Evolutionary conservation across 2,888 invertebrate genomes (phyloP).

Genomic region (Drosophila nigricruria): DNA sequence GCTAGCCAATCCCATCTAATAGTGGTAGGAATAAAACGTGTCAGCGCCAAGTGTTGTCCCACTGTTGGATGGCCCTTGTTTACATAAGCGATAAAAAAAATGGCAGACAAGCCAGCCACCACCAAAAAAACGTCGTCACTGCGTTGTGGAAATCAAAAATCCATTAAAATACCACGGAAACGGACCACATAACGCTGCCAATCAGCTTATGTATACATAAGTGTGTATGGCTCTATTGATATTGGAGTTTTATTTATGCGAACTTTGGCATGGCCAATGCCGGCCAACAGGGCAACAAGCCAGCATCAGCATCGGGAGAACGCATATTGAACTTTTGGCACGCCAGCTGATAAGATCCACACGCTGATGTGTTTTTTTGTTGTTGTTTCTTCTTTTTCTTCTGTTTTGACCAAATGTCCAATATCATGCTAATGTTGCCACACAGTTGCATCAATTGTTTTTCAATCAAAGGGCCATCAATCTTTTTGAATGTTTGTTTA

Average conservation of each 20-base stretch:
- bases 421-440: constrained; percentile 79
- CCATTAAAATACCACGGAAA: constrained; percentile 79
- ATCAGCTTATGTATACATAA: constrained; percentile 66
- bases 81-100: constrained; percentile 82
- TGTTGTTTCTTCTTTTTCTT: not conserved
- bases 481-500: constrained; percentile 80
- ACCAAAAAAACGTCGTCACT: constrained; percentile 12
- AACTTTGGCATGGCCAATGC: constrained; percentile 55
- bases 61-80: constrained; percentile 76
- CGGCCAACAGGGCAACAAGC: constrained; percentile 2
- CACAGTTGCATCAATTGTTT: constrained; percentile 84
- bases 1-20: not conserved
- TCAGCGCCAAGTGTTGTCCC: constrained; percentile 76
- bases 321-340: constrained; percentile 66
- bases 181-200: constrained; percentile 61
- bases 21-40: constrained; percentile 35
- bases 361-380: constrained; percentile 33
- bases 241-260: constrained; percentile 71
- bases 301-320: constrained; percentile 10
- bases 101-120: constrained; percentile 47
- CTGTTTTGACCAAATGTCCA: constrained; percentile 54
- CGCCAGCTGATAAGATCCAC: constrained; percentile 70
- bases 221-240: constrained; percentile 56
- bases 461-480: constrained; percentile 84
- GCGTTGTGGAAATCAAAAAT: constrained; percentile 81